Evolutionary conservation across 2,888 invertebrate genomes (phyloP).

Genomic region (Ennomos erosarius): DNA sequence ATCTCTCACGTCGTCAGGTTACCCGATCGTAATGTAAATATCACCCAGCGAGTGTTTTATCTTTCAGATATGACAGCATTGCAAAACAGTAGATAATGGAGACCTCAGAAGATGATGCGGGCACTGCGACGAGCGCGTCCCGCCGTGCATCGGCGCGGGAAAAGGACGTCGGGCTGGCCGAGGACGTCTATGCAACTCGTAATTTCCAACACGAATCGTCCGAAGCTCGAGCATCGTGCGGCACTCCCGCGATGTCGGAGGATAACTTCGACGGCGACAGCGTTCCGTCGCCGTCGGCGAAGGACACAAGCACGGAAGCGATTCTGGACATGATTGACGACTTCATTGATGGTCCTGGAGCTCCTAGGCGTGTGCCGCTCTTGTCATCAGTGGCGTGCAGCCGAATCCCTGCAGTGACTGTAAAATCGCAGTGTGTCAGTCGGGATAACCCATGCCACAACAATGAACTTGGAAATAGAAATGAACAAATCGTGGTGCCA

Average conservation of each 20-base stretch:
- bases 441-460: slow-evolving; percentile 2
- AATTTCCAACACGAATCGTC: slow-evolving; percentile 66
- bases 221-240: slow-evolving; percentile 64
- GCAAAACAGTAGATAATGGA: slow-evolving; percentile 85
- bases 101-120: slow-evolving; percentile 85
- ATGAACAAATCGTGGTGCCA: slow-evolving; percentile 34
- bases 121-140: slow-evolving; percentile 82
- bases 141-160: slow-evolving; percentile 84
- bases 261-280: slow-evolving; percentile 79
- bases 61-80: slow-evolving; percentile 84
- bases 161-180: slow-evolving; percentile 74
- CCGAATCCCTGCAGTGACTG: neutral
- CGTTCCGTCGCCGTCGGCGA: slow-evolving; percentile 78
- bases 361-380: slow-evolving; percentile 68
- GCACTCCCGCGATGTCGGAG: slow-evolving; percentile 76
- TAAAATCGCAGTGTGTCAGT: slow-evolving; percentile 6
- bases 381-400: slow-evolving; percentile 28
- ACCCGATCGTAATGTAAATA: slow-evolving; percentile 82
- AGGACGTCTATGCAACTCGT: slow-evolving; percentile 75
- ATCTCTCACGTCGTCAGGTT: slow-evolving; percentile 84
- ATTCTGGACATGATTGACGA: slow-evolving; percentile 83
- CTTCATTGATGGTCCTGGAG: slow-evolving; percentile 78
- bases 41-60: slow-evolving; percentile 79
- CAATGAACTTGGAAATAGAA: slow-evolving; percentile 26
- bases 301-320: slow-evolving; percentile 81